A percentile compares a stretch with the other conserved stretches of the same genome.
Conservation (phyloP, 1,140 invertebrate genomes). For the Tenebrio molitor region DNA sequence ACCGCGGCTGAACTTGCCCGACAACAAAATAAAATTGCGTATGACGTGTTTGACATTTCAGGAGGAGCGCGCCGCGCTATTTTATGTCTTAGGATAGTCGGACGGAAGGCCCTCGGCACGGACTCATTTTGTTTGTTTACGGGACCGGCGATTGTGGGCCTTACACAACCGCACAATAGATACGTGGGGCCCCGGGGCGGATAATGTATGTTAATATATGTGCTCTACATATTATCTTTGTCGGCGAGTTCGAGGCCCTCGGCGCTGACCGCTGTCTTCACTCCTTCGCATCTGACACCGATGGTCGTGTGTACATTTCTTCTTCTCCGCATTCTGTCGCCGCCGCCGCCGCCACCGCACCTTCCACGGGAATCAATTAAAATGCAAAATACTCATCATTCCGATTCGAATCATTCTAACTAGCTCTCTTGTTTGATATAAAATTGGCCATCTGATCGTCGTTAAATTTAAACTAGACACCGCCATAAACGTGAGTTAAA, state of each 20-base stretch:
- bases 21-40: constrained; percentile 56
- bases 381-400: constrained; percentile 33
- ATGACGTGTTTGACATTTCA: constrained; percentile 57
- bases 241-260: constrained; percentile 54
- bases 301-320: too few relatives aligned
- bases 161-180: constrained; percentile 46
- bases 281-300: constrained; percentile 35
- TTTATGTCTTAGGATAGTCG: background rate
- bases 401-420: constrained; percentile 29
- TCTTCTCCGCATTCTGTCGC: too few relatives aligned
- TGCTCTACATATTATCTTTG: constrained; percentile 63
- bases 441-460: constrained; percentile 28
- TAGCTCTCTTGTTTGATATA: constrained; percentile 12
- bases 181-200: constrained; percentile 43
- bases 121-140: constrained; percentile 50
- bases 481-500: constrained; percentile 31
- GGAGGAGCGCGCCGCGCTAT: constrained; percentile 27
- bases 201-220: constrained; percentile 62
- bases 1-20: constrained; percentile 44
- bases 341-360: too few relatives aligned
- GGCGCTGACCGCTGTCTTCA: constrained; percentile 37
- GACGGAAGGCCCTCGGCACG: constrained; percentile 33
- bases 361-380: constrained; percentile 22
- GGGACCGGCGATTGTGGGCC: constrained; percentile 36
- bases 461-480: constrained; percentile 30